These are phyloP conservation scores for Mnemiopsis leidyi DNA, from an alignment of 37 sponge, comb jelly and placozoan genomes.

Conservation along the genomic window DNA sequence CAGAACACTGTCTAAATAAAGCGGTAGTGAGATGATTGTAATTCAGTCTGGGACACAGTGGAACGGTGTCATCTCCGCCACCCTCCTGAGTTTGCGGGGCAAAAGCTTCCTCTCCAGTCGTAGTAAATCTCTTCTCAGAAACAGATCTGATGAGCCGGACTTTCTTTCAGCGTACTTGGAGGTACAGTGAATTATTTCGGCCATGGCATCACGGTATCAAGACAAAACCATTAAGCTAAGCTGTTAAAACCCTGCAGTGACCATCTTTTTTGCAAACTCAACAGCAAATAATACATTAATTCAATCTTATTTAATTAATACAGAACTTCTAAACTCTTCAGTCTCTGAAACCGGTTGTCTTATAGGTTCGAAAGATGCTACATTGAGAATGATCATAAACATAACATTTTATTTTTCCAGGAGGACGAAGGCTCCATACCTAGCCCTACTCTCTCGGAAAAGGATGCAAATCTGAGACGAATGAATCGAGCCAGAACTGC, in stretches of 20 bases:
- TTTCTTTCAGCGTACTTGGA: neutral
- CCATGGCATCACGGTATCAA: too few relatives aligned
- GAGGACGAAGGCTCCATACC: neutral
- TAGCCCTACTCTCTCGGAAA: neutral
- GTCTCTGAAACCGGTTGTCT: too few relatives aligned
- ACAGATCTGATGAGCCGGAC: neutral
- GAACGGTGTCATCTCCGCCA: constrained; percentile 24
- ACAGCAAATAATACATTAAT: too few relatives aligned
- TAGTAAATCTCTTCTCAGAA: neutral
- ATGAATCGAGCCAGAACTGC: neutral
- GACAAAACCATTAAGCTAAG: too few relatives aligned
- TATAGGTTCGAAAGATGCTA: too few relatives aligned
- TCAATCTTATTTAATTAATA: too few relatives aligned
- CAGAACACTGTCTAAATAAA: neutral
- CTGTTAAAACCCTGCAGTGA: too few relatives aligned
- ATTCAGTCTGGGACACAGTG: neutral
- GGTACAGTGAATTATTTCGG: too few relatives aligned
- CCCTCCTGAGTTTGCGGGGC: neutral
- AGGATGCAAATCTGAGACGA: neutral
- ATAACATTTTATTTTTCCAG: too few relatives aligned
- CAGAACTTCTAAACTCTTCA: too few relatives aligned
- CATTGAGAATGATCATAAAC: too few relatives aligned
- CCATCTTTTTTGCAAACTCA: too few relatives aligned
- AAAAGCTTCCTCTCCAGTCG: constrained; percentile 31
- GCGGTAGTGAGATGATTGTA: neutral